Evolutionary conservation across 2,113 vertebrate species (phyloP), one percentile per base, ranked within the genome.

Genomic region (Seriola rivoliana): DNA sequence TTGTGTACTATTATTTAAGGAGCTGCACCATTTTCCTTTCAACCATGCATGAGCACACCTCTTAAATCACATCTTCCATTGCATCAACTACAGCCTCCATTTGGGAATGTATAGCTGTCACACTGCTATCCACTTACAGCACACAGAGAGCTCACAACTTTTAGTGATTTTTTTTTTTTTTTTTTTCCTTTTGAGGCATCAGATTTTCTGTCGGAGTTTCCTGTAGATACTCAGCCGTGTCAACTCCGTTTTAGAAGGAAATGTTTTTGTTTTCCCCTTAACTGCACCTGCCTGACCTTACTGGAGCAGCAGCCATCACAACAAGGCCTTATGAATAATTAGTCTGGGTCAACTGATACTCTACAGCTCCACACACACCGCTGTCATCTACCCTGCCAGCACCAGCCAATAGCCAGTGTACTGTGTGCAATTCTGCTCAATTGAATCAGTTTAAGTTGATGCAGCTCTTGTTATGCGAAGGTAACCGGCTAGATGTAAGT

Each of bases 301-400:
- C 76, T 14, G n/a, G 76, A 73, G 81, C 79, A 84, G 75, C 85
- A 89, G 87, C 86, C 88, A 77, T 93, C 92, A 92, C 82, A 91
- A 93, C 89, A 92, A 88, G 84, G 82, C 89, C 89, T 84, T 73
- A 86, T 94, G 92, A 92, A 92, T 92, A 92, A 93, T 92, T 91
- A 91, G 91, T 85, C 87, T 84, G 79, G 87, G 88, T 93, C 85
- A 94, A 85, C 90, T 82, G 88, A 92, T 93, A 93, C 90, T 90
- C 87, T 77, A 50, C 66, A 48, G 82, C 89, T 84, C 84, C 68
- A 60, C 85, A 74, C 85, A 78, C 85, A 78, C 76, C 6, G n/a
- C 80, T 82, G 88, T 85, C 87, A 84, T 93, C 85, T 48, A 48
- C 65, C 75, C 85, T 10, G 75, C 78, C 25, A 77, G 72, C 65